Conservation (phyloP, 2,888 invertebrate species). For the Epinotia ramella region DNA sequence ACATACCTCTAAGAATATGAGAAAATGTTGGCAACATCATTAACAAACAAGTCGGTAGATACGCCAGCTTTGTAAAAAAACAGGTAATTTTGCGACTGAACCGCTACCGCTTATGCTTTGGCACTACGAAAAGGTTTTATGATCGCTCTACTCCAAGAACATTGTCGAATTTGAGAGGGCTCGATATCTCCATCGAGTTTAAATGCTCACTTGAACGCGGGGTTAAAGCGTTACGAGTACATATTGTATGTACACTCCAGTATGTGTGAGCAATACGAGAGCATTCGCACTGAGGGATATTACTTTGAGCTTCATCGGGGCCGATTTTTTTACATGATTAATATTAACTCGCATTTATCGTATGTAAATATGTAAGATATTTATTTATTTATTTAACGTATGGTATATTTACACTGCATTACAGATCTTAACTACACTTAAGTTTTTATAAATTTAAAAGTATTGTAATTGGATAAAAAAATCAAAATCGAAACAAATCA, state of each 20-base stretch:
- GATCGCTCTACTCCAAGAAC: constrained; percentile 36
- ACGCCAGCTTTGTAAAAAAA: neutral
- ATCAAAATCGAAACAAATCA: no score
- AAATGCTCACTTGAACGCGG: constrained; percentile 29
- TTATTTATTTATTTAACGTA: no score
- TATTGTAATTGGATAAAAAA: no score
- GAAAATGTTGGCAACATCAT: no score
- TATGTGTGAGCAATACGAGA: neutral
- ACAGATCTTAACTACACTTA: no score
- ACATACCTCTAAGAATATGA: no score
- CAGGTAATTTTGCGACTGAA: neutral
- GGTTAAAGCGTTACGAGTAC: constrained; percentile 7
- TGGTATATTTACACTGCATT: no score
- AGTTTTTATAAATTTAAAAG: no score
- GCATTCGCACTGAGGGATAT: neutral
- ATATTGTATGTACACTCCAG: constrained; percentile 21
- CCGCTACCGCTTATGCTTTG: constrained; percentile 18
- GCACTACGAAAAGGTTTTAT: constrained; percentile 30
- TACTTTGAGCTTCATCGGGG: neutral
- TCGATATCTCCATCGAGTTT: constrained; percentile 37
- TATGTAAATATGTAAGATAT: no score
- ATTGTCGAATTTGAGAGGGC: constrained; percentile 45
- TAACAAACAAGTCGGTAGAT: neutral
- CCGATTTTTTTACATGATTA: no score
- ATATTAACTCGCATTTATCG: no score